Conservation (phyloP, 2,797 vertebrate genomes). For the Erithacus rubecula region DNA sequence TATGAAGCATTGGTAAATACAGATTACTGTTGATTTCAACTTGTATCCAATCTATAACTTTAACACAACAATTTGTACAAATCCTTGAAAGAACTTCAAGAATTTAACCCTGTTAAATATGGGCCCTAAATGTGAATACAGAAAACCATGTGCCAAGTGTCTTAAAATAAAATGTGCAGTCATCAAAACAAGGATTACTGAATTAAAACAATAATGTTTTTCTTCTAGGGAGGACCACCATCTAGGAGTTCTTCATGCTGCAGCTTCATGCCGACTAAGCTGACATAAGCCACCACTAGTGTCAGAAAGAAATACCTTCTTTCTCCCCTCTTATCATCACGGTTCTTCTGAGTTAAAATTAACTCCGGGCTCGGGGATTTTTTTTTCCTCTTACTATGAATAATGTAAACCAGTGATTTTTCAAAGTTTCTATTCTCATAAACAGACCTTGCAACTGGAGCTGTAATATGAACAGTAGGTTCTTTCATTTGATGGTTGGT, state of each 20-base stretch:
- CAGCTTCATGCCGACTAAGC: neutral
- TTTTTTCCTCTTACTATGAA: neutral
- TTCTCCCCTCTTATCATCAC: neutral
- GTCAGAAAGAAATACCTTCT: neutral
- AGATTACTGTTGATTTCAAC: neutral
- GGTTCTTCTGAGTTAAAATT: neutral
- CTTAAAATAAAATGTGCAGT: neutral
- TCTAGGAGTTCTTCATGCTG: neutral
- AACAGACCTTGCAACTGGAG: neutral
- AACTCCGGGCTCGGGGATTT: neutral
- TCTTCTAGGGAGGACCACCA: neutral
- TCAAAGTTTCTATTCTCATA: neutral
- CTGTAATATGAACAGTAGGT: neutral
- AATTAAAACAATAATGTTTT: conserved; percentile 2
- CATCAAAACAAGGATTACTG: neutral
- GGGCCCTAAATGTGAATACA: neutral
- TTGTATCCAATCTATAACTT: neutral
- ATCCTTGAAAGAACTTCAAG: neutral
- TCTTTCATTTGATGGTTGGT: neutral
- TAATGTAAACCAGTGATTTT: neutral
- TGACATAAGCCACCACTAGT: neutral
- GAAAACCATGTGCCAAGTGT: neutral
- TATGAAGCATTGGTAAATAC: neutral
- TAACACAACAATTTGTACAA: neutral
- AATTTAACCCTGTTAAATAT: neutral